Conservation (phyloP, 2,888 invertebrate species). For the Polydrusus cervinus region DNA sequence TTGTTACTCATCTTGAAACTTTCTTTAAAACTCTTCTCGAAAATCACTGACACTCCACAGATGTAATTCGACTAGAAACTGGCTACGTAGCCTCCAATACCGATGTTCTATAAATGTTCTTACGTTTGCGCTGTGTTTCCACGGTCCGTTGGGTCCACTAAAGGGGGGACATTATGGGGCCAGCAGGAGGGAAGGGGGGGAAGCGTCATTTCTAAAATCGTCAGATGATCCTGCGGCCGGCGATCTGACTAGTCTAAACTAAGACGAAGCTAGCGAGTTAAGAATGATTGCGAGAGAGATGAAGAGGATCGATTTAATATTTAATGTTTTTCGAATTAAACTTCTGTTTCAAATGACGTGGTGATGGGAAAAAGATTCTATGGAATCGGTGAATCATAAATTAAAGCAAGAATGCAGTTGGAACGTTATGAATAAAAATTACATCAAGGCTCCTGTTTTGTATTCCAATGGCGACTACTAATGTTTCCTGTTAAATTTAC, state of each 20-base stretch:
- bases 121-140: conserved; percentile 60
- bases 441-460: background rate
- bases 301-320: background rate
- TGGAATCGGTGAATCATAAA: conserved; percentile 16
- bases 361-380: background rate
- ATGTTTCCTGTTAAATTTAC: background rate
- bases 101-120: conserved; percentile 60
- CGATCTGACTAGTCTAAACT: background rate
- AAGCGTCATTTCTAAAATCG: conserved; percentile 37
- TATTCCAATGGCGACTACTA: background rate
- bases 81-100: conserved; percentile 58
- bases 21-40: conserved; percentile 42
- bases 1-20: conserved; percentile 57
- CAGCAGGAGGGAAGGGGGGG: conserved; percentile 4
- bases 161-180: conserved; percentile 28
- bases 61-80: conserved; percentile 58
- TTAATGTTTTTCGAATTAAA: background rate
- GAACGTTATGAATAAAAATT: conserved; percentile 18
- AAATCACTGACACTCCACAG: conserved; percentile 21
- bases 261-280: background rate
- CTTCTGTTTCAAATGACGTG: background rate
- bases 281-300: background rate
- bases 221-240: conserved; percentile 4
- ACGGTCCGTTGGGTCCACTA: conserved; percentile 48
- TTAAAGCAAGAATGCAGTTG: conserved; percentile 3